A percentile compares a stretch with the other conserved stretches of the same genome.
Conservation (phyloP, 2,888 invertebrate genomes). For the Tinea trinotella region DNA sequence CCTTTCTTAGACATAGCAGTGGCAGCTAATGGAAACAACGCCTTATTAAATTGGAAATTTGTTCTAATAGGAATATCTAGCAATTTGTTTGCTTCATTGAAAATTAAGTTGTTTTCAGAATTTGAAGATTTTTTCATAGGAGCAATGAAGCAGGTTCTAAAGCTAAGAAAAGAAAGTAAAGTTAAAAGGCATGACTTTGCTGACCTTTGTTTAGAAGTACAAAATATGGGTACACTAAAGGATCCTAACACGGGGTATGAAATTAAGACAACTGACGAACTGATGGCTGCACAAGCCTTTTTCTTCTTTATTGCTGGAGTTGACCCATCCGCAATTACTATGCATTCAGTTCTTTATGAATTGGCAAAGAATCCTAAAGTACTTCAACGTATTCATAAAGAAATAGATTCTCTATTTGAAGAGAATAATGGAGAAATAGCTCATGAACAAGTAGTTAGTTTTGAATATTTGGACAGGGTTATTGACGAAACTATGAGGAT, state of each 20-base stretch:
- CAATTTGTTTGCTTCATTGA: slow-evolving; percentile 29
- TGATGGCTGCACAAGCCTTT: slow-evolving; percentile 45
- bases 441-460: slow-evolving; percentile 34
- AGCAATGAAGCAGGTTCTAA: slow-evolving; percentile 40
- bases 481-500: slow-evolving; percentile 37
- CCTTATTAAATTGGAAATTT: slow-evolving; percentile 31
- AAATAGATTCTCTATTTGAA: slow-evolving; percentile 38
- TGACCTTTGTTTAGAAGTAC: slow-evolving; percentile 41
- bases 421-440: slow-evolving; percentile 32
- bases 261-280: slow-evolving; percentile 42
- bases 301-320: slow-evolving; percentile 53
- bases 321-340: slow-evolving; percentile 43
- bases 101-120: slow-evolving; percentile 35
- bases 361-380: slow-evolving; percentile 42
- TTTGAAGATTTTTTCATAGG: slow-evolving; percentile 41
- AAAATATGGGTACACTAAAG: slow-evolving; percentile 36
- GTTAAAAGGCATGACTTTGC: slow-evolving; percentile 42
- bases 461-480: slow-evolving; percentile 44
- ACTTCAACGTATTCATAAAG: slow-evolving; percentile 37
- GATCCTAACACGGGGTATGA: slow-evolving; percentile 36
- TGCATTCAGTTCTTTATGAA: slow-evolving; percentile 38
- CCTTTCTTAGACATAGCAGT: slow-evolving; percentile 36
- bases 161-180: slow-evolving; percentile 33
- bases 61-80: slow-evolving; percentile 25
- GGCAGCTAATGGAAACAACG: slow-evolving; percentile 27